Conservation (phyloP, 2,888 invertebrate genomes). For the Cosmia pyralina region DNA sequence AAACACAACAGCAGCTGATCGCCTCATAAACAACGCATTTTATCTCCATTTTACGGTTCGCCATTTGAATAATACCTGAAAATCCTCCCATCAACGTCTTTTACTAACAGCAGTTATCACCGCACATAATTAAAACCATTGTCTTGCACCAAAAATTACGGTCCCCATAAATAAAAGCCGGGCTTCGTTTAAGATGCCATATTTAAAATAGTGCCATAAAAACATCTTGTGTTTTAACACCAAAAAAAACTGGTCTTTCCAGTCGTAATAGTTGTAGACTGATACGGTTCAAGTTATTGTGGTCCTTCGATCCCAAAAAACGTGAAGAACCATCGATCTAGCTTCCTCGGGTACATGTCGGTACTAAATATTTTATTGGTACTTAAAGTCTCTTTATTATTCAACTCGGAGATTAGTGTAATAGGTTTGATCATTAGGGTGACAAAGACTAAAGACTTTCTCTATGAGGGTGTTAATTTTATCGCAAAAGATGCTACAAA, state of each 20-base stretch:
- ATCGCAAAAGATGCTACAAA: constrained; percentile 51
- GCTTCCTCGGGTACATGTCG: constrained; percentile 78
- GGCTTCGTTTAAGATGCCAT: constrained; percentile 80
- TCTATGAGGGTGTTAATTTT: constrained; percentile 62
- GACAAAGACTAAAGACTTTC: constrained; percentile 78
- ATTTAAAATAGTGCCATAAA: constrained; percentile 88
- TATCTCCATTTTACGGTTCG: constrained; percentile 63
- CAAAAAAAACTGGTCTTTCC: constrained; percentile 60
- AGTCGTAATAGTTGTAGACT: not conserved
- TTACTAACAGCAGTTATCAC: constrained; percentile 85
- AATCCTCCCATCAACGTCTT: constrained; percentile 77
- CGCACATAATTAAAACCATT: constrained; percentile 88
- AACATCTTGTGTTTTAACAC: constrained; percentile 77
- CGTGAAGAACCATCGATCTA: constrained; percentile 80
- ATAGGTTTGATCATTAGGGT: constrained; percentile 85
- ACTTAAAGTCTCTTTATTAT: constrained; percentile 87
- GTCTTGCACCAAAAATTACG: constrained; percentile 86
- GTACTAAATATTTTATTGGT: constrained; percentile 89
- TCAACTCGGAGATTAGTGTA: constrained; percentile 85
- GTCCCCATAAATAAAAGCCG: constrained; percentile 80
- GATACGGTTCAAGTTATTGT: constrained; percentile 66
- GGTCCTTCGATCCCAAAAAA: constrained; percentile 78
- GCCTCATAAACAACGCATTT: constrained; percentile 59
- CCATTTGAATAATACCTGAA: constrained; percentile 75
- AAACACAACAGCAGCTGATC: constrained; percentile 43